Conservation (phyloP, 2,888 invertebrate genomes). For the Ormia ochracea region DNA sequence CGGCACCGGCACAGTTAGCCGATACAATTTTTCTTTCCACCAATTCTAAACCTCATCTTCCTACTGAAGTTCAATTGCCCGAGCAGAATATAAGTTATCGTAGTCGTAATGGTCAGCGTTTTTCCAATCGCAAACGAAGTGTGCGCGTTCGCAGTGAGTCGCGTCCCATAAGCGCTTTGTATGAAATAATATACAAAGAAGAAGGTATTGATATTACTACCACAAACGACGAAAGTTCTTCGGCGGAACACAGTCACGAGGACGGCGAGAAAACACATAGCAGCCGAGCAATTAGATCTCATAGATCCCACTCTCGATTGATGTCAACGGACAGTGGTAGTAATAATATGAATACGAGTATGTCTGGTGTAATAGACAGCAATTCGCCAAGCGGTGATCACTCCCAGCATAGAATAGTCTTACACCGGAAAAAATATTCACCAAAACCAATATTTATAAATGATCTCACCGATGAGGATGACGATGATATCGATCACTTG, state of each 20-base stretch:
- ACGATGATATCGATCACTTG: conserved; percentile 35
- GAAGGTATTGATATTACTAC: conserved; percentile 72
- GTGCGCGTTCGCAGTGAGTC: conserved; percentile 76
- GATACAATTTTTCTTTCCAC: conserved; percentile 64
- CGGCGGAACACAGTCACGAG: conserved; percentile 52
- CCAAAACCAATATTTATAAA: conserved; percentile 50
- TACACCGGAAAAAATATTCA: conserved; percentile 46
- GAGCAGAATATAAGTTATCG: conserved; percentile 39
- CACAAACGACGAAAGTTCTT: conserved; percentile 66
- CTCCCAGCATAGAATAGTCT: conserved; percentile 23
- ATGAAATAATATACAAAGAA: conserved; percentile 78
- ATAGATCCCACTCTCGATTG: conserved; percentile 40
- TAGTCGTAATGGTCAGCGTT: conserved; percentile 72
- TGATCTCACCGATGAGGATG: conserved; percentile 63
- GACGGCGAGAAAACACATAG: conserved; percentile 1
- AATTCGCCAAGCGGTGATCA: conserved; percentile 43
- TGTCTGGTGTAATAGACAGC: conserved; percentile 51
- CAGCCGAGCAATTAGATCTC: conserved; percentile 11
- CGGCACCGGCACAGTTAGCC: conserved; percentile 27
- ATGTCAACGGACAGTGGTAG: conserved; percentile 31
- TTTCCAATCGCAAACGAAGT: conserved; percentile 72
- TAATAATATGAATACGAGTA: conserved; percentile 42
- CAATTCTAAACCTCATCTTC: conserved; percentile 57
- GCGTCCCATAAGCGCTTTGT: conserved; percentile 76
- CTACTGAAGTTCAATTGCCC: conserved; percentile 11